These are phyloP conservation scores for Automeris io DNA, from an alignment of 2,888 invertebrate species.

Conservation along the genomic window DNA sequence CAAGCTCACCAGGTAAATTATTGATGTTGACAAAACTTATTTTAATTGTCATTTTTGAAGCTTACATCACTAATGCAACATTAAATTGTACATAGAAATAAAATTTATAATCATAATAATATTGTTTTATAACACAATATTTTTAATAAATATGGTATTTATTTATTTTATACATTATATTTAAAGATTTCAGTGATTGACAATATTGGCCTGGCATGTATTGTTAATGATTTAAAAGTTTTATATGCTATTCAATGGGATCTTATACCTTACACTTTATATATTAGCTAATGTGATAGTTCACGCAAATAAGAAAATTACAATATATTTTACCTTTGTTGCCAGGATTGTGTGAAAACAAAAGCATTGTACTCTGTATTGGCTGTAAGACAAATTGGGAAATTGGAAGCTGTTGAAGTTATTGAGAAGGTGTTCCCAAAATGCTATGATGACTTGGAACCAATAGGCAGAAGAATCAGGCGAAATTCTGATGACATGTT, in stretches of 20 bases:
- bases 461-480: constrained; percentile 87
- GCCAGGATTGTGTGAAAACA: constrained; percentile 90
- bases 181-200: too few species aligned
- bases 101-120: too few species aligned
- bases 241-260: too few species aligned
- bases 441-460: constrained; percentile 95
- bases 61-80: not conserved
- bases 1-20: constrained; percentile 87
- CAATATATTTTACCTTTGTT: constrained; percentile 4
- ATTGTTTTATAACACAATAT: too few species aligned
- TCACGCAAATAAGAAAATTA: too few species aligned
- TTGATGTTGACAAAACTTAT: too few species aligned
- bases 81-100: not conserved
- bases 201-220: too few species aligned
- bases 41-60: not conserved
- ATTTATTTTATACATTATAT: too few species aligned
- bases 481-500: constrained; percentile 86
- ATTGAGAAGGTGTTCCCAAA: constrained; percentile 92
- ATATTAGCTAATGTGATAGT: too few species aligned
- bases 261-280: too few species aligned
- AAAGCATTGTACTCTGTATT: constrained; percentile 91
- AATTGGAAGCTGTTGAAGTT: constrained; percentile 82
- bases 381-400: constrained; percentile 85
- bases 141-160: too few species aligned
- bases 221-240: too few species aligned